Conservation (phyloP, 2,888 invertebrate genomes). For the Teleogryllus oceanicus region DNA sequence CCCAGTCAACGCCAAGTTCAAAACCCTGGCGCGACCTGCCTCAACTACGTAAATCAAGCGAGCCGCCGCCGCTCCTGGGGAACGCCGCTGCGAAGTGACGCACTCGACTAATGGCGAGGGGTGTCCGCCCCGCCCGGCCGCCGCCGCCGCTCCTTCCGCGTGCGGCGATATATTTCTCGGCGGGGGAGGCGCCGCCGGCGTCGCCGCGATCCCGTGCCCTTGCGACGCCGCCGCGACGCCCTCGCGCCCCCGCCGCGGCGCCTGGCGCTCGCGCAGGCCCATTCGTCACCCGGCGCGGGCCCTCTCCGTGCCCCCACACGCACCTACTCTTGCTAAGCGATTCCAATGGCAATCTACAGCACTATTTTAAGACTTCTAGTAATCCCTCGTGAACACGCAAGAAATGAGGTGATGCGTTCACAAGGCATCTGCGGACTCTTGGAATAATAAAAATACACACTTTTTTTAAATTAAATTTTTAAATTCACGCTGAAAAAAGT, state of each 20-base stretch:
- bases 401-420: too few species aligned
- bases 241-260: background rate
- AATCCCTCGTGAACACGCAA: too few species aligned
- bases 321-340: too few species aligned
- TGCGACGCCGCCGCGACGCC: background rate
- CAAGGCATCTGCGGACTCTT: too few species aligned
- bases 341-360: too few species aligned
- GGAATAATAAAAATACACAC: too few species aligned
- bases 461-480: too few species aligned
- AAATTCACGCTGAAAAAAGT: too few species aligned
- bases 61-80: slow-evolving; percentile 23
- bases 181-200: slow-evolving; percentile 5
- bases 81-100: background rate
- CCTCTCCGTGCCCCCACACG: too few species aligned
- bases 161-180: slow-evolving; percentile 22
- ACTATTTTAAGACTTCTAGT: fast-evolving
- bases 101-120: slow-evolving; percentile 35
- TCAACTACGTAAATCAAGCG: slow-evolving; percentile 36
- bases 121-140: slow-evolving; percentile 27
- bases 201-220: background rate
- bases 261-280: too few species aligned
- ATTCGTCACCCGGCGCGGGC: too few species aligned
- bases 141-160: background rate
- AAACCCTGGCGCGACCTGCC: slow-evolving; percentile 34
- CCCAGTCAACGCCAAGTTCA: slow-evolving; percentile 35